Base-by-base conservation (phyloP, 2,797 vertebrate genomes). In the Urophycis tenuis region DNA sequence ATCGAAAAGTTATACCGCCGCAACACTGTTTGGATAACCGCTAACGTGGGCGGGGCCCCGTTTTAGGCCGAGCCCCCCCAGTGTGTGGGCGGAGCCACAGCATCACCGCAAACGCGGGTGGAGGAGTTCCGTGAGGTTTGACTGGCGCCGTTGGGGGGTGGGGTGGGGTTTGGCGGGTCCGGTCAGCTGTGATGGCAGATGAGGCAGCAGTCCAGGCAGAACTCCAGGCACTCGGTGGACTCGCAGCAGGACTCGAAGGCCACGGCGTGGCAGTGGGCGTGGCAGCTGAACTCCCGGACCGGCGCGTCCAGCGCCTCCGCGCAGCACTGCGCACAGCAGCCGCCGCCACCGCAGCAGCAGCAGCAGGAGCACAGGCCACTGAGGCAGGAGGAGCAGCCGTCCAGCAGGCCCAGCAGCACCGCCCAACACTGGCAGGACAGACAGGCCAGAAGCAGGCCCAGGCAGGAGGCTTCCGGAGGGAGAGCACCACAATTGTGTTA, bases 241-340 rank as follows among this genome's bases (percentile, higher is more conserved):
- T 93, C 91, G 74, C 92, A 92, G 89, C 86, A 86, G 84, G 92
- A 92, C 91, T 91, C 80, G 82, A 90, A 92, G 87, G 94, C 80
- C 81, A 89, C 88, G 77, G 88, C 86, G 85, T 87, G 89, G 85
- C 92, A 92, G 92, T 94, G 92, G 83, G 92, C 88, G 90, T 85
- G 82, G 87, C 89, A 90, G 90, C 81, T 82, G 80, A 91, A 84
- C 87, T 93, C 91, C 88, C 89, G 91, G 84, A 89, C 39, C 0
- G 92, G 90, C 29, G 70, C 79, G 64, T 91, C 81, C 84, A 75
- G 80, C 0, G 14, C 4, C 76, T 86, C 85, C 74, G 90, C 1
- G 2, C 87, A 87, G 88, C 91, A 93, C 86, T 81, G 78, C 74
- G 85, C 80, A 80, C 92, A 92, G 85, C 85, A 83, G 75, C n/a